A percentile compares a stretch with the other conserved stretches of the same genome.
phyloP scores from a whole-genome alignment of 2,888 invertebrate species.

The Anarsia innoxiella region DNA sequence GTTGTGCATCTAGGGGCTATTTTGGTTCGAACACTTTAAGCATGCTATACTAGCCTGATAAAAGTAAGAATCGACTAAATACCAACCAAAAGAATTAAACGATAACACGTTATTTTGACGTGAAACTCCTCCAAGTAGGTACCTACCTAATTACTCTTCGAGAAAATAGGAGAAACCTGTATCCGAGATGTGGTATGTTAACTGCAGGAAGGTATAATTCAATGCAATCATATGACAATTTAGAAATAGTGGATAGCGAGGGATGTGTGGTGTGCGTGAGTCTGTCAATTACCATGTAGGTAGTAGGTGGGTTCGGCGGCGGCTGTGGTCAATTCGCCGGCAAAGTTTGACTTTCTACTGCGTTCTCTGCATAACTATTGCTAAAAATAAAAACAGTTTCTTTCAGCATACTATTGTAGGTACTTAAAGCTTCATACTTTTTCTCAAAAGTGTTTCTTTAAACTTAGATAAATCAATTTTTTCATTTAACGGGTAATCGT shows the following conservation, averaged over 20 bases:
- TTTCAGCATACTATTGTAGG: too few species aligned
- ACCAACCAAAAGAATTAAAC: too few species aligned
- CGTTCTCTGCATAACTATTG: constrained; percentile 45
- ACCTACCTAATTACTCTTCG: constrained; percentile 14
- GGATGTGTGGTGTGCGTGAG: constrained; percentile 36
- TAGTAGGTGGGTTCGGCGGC: background rate
- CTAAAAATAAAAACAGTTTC: too few species aligned
- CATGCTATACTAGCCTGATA: too few species aligned
- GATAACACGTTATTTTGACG: too few species aligned
- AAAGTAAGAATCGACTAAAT: too few species aligned
- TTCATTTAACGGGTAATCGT: too few species aligned
- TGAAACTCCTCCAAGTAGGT: constrained; percentile 25
- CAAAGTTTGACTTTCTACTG: constrained; percentile 61
- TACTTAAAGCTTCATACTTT: too few species aligned
- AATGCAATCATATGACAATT: constrained; percentile 47
- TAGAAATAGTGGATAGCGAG: constrained; percentile 38
- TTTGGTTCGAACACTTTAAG: too few species aligned
- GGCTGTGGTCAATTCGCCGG: constrained; percentile 16
- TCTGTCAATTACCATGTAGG: constrained; percentile 41
- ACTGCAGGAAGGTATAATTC: constrained; percentile 35
- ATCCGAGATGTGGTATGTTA: constrained; percentile 25
- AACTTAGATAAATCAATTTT: too few species aligned
- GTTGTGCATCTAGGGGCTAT: too few species aligned
- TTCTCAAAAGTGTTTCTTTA: too few species aligned
- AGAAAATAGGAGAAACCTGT: constrained; percentile 22